Conservation (phyloP, 2,113 vertebrate species). For the Coregonus clupeaformis region DNA sequence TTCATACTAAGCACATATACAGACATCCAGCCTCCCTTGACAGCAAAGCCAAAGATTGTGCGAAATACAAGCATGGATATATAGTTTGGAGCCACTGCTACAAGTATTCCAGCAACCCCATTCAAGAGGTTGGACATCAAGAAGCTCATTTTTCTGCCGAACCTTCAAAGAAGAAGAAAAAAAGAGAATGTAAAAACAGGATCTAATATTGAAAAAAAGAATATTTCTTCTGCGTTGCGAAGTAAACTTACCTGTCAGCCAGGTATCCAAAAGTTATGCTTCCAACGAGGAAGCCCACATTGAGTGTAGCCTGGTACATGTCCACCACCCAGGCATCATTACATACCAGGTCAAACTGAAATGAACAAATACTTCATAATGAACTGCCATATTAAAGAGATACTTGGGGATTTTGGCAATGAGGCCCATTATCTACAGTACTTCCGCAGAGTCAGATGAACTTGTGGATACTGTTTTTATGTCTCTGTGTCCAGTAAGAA, state of each 20-base stretch:
- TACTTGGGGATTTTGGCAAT: too few species aligned
- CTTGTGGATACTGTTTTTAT: too few species aligned
- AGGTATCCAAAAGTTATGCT: constrained; percentile 87
- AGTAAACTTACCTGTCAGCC: constrained; percentile 84
- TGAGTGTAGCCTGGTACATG: constrained; percentile 86
- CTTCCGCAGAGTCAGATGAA: too few species aligned
- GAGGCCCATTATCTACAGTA: too few species aligned
- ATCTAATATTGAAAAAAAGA: too few species aligned
- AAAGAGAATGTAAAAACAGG: not conserved
- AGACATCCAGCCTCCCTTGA: constrained; percentile 92
- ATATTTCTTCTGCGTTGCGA: too few species aligned
- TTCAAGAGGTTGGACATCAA: constrained; percentile 84
- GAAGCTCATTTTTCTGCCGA: constrained; percentile 86
- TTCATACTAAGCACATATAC: constrained; percentile 90
- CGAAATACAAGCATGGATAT: constrained; percentile 84
- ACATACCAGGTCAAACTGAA: constrained; percentile 91
- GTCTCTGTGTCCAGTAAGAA: too few species aligned
- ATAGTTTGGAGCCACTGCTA: constrained; percentile 87
- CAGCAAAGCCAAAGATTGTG: constrained; percentile 86
- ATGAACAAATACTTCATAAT: constrained; percentile 29
- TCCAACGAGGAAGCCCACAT: constrained; percentile 87
- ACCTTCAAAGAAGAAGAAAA: constrained; percentile 69
- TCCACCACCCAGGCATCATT: constrained; percentile 85
- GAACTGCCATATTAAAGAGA: not conserved
- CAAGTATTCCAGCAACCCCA: constrained; percentile 82